A percentile compares a stretch with the other conserved stretches of the same genome.
These are phyloP conservation scores for Circaetus gallicus DNA, from an alignment of 2,113 vertebrate species.

Conservation along the genomic window DNA sequence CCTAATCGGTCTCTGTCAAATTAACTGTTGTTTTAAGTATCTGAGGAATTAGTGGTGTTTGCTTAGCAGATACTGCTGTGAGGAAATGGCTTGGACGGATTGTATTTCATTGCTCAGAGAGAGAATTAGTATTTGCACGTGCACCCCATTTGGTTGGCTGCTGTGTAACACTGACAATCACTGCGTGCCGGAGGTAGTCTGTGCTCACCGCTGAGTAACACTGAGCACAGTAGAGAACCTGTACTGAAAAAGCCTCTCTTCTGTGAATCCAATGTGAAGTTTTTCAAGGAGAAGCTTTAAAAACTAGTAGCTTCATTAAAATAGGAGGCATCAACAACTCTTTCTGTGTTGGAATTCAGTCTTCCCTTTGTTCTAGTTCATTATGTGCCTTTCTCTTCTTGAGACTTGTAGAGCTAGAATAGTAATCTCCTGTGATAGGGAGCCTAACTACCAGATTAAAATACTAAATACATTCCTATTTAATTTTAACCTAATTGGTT, in stretches of 20 bases:
- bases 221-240: background rate
- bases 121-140: background rate
- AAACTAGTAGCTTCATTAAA: background rate
- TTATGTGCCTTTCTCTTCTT: background rate
- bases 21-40: background rate
- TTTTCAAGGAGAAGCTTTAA: background rate
- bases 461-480: background rate
- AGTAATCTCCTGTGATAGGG: background rate
- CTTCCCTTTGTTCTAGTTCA: background rate
- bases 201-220: rapidly evolving
- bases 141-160: background rate
- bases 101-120: background rate
- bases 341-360: background rate
- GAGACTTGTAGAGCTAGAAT: background rate
- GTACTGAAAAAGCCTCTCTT: background rate
- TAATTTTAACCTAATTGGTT: background rate
- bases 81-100: background rate
- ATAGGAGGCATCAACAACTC: background rate
- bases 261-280: background rate
- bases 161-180: background rate
- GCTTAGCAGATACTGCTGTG: background rate
- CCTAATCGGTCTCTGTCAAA: background rate
- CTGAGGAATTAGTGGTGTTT: background rate
- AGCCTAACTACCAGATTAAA: background rate
- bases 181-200: rapidly evolving